phyloP scores from a whole-genome alignment of 1,140 invertebrate genomes.

The Leptinotarsa defecta region DNA sequence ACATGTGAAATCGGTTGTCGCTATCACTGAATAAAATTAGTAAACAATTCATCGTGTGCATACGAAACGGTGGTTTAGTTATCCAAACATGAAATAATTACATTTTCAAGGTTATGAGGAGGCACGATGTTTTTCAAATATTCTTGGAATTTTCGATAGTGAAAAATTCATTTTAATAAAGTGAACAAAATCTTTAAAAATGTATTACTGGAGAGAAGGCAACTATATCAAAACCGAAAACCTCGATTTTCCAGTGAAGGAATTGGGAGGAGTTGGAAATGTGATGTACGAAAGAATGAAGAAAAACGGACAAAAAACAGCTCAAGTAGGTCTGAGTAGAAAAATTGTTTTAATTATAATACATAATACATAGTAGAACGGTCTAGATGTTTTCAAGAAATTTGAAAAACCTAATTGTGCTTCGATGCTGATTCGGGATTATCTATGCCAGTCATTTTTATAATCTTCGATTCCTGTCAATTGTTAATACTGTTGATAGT shows the following conservation, averaged over 20 bases:
- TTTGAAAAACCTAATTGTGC: too few species aligned
- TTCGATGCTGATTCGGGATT: too few species aligned
- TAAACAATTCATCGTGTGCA: not conserved
- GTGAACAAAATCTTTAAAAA: not conserved
- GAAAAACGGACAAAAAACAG: conserved; percentile 31
- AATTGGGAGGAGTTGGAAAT: conserved; percentile 31
- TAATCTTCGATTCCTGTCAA: too few species aligned
- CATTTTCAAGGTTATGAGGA: conserved; percentile 12
- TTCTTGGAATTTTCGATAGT: too few species aligned
- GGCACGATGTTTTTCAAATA: too few species aligned
- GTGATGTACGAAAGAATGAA: conserved; percentile 34
- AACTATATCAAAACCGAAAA: conserved; percentile 30
- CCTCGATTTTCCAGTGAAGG: not conserved
- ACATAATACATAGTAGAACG: too few species aligned
- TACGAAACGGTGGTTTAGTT: not conserved
- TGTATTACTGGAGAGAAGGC: conserved; percentile 21
- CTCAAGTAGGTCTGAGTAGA: conserved; percentile 29
- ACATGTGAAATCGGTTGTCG: not conserved
- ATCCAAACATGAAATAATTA: conserved; percentile 9
- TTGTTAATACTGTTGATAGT: too few species aligned
- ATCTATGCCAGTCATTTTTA: too few species aligned
- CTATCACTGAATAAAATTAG: not conserved
- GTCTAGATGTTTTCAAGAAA: too few species aligned
- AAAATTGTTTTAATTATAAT: not conserved
- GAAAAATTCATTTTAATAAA: too few species aligned